Percentiles rank a stretch among this genome's conserved stretches.
Evolutionary conservation across 2,888 invertebrate species (phyloP).

Genomic region (Dolichomitus sp.): DNA sequence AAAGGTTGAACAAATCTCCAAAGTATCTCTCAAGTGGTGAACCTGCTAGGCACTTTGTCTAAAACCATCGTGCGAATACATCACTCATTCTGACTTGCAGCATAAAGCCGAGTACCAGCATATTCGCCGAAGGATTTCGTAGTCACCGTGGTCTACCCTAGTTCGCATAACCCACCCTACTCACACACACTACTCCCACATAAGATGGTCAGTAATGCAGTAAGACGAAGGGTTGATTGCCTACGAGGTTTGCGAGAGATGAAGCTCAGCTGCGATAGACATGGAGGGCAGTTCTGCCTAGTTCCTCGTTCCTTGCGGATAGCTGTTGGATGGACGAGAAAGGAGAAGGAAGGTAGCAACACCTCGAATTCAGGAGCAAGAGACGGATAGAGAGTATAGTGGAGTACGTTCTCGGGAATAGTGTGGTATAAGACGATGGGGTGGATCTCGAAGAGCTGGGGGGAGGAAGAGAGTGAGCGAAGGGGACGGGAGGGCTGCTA

Average conservation of each 20-base stretch:
- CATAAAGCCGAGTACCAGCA: slow-evolving; percentile 9
- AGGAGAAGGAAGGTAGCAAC: slow-evolving; percentile 61
- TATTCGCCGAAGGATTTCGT: slow-evolving; percentile 20
- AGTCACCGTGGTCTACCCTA: slow-evolving; percentile 18
- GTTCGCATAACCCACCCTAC: slow-evolving; percentile 8
- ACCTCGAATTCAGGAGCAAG: slow-evolving; percentile 58
- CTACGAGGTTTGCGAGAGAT: slow-evolving; percentile 78
- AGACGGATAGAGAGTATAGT: slow-evolving; percentile 26
- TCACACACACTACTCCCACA: slow-evolving; percentile 12
- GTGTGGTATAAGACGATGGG: slow-evolving; percentile 59
- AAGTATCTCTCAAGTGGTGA: neutral
- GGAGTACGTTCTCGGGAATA: slow-evolving; percentile 46
- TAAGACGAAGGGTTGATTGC: slow-evolving; percentile 84
- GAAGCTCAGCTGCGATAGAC: slow-evolving; percentile 62
- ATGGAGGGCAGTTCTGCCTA: slow-evolving; percentile 39
- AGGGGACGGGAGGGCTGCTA: slow-evolving; percentile 14
- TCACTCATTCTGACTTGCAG: slow-evolving; percentile 4
- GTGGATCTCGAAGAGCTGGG: slow-evolving; percentile 53
- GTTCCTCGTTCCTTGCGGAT: slow-evolving; percentile 47
- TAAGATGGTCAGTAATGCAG: slow-evolving; percentile 80
- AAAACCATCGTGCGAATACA: slow-evolving; percentile 5
- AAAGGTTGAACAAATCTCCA: neutral
- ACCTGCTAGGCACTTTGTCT: neutral
- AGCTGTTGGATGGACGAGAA: slow-evolving; percentile 24
- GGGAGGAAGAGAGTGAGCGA: neutral